Percentiles rank a stretch among this genome's conserved stretches.
phyloP scores from a whole-genome alignment of 2,797 vertebrate genomes.

The Prunella strophiata region DNA sequence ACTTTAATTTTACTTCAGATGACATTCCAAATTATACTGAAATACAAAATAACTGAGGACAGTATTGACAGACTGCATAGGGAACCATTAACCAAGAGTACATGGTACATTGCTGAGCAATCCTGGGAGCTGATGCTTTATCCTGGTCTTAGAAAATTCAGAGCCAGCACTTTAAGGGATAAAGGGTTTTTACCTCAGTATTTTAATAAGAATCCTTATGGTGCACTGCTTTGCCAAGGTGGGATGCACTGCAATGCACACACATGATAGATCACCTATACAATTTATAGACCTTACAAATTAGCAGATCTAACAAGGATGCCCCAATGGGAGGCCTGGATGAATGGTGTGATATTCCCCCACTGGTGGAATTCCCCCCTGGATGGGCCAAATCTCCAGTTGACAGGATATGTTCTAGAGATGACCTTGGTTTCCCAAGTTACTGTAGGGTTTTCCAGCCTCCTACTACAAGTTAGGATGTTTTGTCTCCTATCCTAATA shows the following conservation, averaged over 20 bases:
- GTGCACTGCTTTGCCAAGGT: background rate
- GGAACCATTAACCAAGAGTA: background rate
- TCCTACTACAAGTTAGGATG: background rate
- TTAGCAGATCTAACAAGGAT: background rate
- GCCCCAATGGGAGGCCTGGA: background rate
- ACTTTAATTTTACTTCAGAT: background rate
- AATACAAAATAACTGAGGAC: background rate
- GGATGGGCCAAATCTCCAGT: background rate
- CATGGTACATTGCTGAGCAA: background rate
- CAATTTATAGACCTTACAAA: background rate
- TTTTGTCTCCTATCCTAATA: background rate
- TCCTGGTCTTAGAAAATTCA: background rate
- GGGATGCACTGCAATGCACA: rapidly evolving
- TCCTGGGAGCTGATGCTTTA: background rate
- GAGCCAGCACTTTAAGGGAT: background rate
- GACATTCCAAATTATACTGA: background rate
- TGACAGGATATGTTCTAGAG: background rate
- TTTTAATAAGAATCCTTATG: background rate
- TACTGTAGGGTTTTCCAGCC: background rate
- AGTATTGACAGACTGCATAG: background rate
- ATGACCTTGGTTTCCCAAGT: background rate
- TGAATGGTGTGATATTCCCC: too few relatives aligned
- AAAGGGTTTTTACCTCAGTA: background rate
- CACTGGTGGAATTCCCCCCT: background rate
- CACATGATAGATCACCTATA: rapidly evolving